Evolutionary conservation across 2,888 invertebrate species (phyloP), one percentile per base, ranked within the genome.

Genomic region (Patella pellucida): DNA sequence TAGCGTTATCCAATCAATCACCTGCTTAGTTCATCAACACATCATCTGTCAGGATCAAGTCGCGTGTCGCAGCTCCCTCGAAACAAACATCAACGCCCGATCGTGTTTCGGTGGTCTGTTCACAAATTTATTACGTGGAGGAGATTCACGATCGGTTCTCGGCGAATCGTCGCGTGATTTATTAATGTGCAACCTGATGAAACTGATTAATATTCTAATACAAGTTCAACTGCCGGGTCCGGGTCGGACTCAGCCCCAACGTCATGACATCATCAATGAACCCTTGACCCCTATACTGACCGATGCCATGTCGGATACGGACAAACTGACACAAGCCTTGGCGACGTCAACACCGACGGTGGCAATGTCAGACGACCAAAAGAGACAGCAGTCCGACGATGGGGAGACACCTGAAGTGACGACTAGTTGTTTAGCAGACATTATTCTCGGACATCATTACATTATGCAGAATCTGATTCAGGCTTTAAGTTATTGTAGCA

Each of bases 401-500:
- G 95, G 94, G 89, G 76, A 87, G 87, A 76, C 83, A 84, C 2
- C 81, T 83, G 78, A 82, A 81, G 75, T 73, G 76, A 73, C 77
- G 76, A 79, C 77, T 12, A 82, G 81, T 23, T 82, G 82, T 70
- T 75, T 90, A 41, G 83, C 89, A 7, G 89, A 90, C 76, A 85
- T 90, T 27, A 88, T 90, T 52, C 83, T 89, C 31, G 85, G 86
- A n/a, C 85, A 89, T 73, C 82, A 82, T 56, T 94, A 95, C 0
- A 95, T 96, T 23, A 96, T 97, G 94, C 94, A 95, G 89, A 93
- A 95, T 81, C 93, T 97, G 86, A 94, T 96, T 88, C 94, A 94
- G 81, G 94, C 96, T 0, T 92, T 97, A 68, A 95, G 96, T 15
- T 93, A 95, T 83, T 96, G 96, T 89, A 93, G 93, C 78, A 94